Conservation (phyloP, 2,888 invertebrate species). For the Escarpia spicata region DNA sequence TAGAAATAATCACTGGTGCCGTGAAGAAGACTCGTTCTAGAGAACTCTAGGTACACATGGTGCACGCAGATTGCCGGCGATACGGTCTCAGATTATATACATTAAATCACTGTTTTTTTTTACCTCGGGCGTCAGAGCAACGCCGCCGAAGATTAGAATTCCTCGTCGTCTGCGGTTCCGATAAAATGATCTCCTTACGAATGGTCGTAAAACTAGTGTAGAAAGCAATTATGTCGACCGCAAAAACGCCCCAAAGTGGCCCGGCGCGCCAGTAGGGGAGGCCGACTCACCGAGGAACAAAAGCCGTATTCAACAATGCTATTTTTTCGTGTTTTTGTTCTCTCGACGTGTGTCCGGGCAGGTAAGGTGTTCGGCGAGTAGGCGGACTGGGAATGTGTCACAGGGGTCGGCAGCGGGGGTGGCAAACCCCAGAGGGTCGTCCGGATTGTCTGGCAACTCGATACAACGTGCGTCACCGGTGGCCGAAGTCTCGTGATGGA, state of each 20-base stretch:
- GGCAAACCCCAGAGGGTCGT: background rate
- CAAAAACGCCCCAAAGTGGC: background rate
- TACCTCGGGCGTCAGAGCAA: background rate
- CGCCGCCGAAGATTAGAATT: background rate
- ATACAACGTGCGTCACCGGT: background rate
- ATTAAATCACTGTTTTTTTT: conserved; percentile 3
- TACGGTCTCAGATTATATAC: background rate
- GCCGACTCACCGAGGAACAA: background rate
- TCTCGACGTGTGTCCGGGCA: background rate
- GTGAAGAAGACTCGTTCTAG: background rate
- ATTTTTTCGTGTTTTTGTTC: background rate
- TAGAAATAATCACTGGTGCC: background rate
- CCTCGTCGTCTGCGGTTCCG: conserved; percentile 12
- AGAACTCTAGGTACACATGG: background rate
- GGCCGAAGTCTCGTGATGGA: background rate
- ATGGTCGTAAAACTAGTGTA: background rate
- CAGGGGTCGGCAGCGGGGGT: background rate
- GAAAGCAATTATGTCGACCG: background rate
- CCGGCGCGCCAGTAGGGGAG: background rate
- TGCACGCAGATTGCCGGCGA: background rate
- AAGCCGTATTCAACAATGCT: background rate
- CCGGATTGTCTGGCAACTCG: background rate
- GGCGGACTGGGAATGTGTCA: background rate
- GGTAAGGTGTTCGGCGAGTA: background rate
- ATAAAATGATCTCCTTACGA: conserved; percentile 3